These are phyloP conservation scores for Euthynnus affinis DNA, from an alignment of 2,797 vertebrate species.

Conservation along the genomic window DNA sequence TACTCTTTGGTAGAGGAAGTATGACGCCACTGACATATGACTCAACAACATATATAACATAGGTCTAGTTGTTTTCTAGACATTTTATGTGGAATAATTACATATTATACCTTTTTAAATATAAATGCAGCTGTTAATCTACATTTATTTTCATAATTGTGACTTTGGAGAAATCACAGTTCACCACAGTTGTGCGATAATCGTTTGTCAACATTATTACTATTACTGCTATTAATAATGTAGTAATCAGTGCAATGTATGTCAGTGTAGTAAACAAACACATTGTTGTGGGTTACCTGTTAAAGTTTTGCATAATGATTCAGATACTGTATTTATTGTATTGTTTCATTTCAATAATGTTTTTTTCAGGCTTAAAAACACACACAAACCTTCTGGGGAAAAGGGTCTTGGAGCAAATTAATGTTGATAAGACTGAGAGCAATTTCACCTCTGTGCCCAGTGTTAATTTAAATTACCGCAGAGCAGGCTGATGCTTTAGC, in stretches of 20 bases:
- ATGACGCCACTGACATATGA: too few relatives aligned
- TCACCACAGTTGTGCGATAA: slow-evolving; percentile 5
- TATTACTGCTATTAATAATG: not conserved
- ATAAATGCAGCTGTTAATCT: not conserved
- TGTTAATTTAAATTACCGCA: slow-evolving; percentile 41
- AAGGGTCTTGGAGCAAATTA: slow-evolving; percentile 41
- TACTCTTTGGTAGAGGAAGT: too few relatives aligned
- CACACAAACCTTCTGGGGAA: slow-evolving; percentile 7
- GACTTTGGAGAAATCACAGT: not conserved
- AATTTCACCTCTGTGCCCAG: slow-evolving; percentile 29
- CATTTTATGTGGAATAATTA: too few relatives aligned
- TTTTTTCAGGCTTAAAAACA: slow-evolving; percentile 15
- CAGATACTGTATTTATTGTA: slow-evolving; percentile 3
- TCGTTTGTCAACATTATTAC: slow-evolving; percentile 12
- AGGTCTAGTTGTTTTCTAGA: too few relatives aligned
- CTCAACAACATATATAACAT: too few relatives aligned
- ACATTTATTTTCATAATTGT: not conserved
- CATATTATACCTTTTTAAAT: too few relatives aligned
- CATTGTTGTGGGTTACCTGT: slow-evolving; percentile 13
- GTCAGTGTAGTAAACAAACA: slow-evolving; percentile 9
- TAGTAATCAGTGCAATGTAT: slow-evolving; percentile 10
- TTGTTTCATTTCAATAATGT: slow-evolving; percentile 27
- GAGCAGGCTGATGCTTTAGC: slow-evolving; percentile 21
- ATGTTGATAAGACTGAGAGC: slow-evolving; percentile 38
- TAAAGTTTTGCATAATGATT: slow-evolving; percentile 19